Conservation (phyloP, 2,888 invertebrate species). For the Cancer borealis region DNA sequence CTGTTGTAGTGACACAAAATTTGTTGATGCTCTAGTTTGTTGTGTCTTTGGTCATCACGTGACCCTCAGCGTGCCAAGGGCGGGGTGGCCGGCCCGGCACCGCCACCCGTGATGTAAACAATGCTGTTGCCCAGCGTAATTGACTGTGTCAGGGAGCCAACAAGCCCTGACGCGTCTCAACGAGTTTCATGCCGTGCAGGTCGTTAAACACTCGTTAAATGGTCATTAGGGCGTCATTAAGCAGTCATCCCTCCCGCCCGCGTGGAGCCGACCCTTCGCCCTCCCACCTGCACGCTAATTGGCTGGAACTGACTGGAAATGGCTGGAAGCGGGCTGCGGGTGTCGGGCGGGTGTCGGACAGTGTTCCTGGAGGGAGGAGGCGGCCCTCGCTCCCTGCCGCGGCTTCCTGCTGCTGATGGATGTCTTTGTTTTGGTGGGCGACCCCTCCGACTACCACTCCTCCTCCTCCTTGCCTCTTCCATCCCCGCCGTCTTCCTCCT, state of each 20-base stretch:
- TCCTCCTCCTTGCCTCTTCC: background rate
- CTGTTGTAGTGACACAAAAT: background rate
- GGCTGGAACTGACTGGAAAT: conserved; percentile 76
- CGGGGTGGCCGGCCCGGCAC: conserved; percentile 4
- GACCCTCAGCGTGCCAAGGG: background rate
- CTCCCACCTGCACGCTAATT: conserved; percentile 76
- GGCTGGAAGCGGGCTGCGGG: conserved; percentile 69
- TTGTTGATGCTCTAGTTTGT: background rate
- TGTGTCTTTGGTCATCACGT: background rate
- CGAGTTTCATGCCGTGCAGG: conserved; percentile 72
- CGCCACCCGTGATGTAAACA: conserved; percentile 58
- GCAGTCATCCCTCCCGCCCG: conserved; percentile 72
- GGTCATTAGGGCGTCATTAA: conserved; percentile 73
- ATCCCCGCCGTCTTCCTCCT: conserved; percentile 29
- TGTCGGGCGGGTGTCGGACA: conserved; percentile 57
- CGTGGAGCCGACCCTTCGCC: conserved; percentile 68
- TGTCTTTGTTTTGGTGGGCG: conserved; percentile 59
- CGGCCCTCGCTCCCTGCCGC: conserved; percentile 5
- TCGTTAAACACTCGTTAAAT: conserved; percentile 75
- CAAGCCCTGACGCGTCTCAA: conserved; percentile 72
- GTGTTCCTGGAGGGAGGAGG: conserved; percentile 46
- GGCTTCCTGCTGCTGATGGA: conserved; percentile 61
- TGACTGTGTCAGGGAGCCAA: conserved; percentile 69
- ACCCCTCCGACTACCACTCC: conserved; percentile 15
- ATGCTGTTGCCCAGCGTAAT: conserved; percentile 62